These are phyloP conservation scores for Acrobasis repandana DNA, from an alignment of 2,888 invertebrate species.

Conservation along the genomic window DNA sequence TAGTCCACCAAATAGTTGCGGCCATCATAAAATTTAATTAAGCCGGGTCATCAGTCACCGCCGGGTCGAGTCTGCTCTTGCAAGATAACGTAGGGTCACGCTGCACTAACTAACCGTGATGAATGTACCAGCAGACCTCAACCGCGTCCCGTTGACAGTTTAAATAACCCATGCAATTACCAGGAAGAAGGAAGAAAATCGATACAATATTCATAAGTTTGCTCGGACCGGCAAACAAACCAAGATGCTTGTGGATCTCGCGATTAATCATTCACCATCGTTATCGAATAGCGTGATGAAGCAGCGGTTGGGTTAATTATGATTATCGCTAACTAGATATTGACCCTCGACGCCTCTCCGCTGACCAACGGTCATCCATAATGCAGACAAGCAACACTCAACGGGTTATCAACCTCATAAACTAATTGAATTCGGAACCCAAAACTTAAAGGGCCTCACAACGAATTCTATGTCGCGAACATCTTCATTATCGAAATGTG, in stretches of 20 bases:
- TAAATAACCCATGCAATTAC: constrained; percentile 73
- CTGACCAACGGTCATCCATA: constrained; percentile 56
- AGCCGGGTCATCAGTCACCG: constrained; percentile 78
- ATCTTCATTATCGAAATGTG: constrained; percentile 42
- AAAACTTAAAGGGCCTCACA: constrained; percentile 24
- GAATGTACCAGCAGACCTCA: constrained; percentile 79
- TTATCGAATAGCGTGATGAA: constrained; percentile 76
- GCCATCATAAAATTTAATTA: constrained; percentile 78
- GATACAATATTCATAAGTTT: constrained; percentile 76
- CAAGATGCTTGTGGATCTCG: constrained; percentile 45
- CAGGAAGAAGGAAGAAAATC: constrained; percentile 60
- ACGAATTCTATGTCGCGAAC: constrained; percentile 26
- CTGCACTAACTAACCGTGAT: constrained; percentile 74
- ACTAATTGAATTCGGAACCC: constrained; percentile 42
- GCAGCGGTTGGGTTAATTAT: constrained; percentile 70
- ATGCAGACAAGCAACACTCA: constrained; percentile 39
- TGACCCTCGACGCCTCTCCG: constrained; percentile 39
- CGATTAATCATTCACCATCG: constrained; percentile 76
- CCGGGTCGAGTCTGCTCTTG: constrained; percentile 67
- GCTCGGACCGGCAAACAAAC: constrained; percentile 73
- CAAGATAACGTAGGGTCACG: constrained; percentile 79
- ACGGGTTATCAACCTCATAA: constrained; percentile 25
- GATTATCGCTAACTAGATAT: constrained; percentile 66
- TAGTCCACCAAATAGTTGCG: constrained; percentile 42
- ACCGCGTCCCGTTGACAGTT: constrained; percentile 73